A percentile compares a stretch with the other conserved stretches of the same genome.
Evolutionary conservation across 2,113 vertebrate species (phyloP).

Genomic region (Athene noctua): DNA sequence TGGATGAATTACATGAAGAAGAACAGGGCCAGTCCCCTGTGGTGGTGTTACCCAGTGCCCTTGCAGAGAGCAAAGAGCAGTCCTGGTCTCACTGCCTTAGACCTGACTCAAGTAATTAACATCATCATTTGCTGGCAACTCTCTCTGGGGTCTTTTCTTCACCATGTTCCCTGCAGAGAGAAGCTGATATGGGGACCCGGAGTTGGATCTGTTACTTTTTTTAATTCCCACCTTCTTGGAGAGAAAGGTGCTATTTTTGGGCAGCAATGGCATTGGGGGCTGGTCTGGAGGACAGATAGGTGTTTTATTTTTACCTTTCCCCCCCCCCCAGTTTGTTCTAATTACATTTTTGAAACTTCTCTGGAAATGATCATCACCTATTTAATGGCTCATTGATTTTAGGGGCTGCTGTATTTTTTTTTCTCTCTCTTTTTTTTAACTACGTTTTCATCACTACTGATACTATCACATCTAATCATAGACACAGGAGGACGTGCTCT

Average conservation of each 20-base stretch:
- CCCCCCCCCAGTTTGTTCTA: background rate
- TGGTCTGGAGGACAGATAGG: background rate
- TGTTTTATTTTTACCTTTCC: background rate
- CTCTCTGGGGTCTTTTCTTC: background rate
- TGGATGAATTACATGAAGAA: background rate
- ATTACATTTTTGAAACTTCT: background rate
- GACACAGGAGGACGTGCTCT: background rate
- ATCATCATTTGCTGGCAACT: background rate
- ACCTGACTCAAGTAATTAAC: background rate
- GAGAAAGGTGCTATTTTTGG: background rate
- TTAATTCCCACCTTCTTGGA: background rate
- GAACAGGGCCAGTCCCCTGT: background rate
- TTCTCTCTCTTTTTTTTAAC: background rate
- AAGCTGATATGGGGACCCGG: background rate
- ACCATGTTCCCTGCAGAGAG: background rate
- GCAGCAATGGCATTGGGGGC: fast-evolving
- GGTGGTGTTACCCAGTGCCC: background rate
- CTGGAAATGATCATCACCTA: background rate
- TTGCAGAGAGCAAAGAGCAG: background rate
- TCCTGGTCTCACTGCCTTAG: background rate
- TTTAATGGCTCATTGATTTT: background rate
- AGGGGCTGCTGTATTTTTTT: background rate
- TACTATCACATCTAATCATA: background rate
- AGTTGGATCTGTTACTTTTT: background rate
- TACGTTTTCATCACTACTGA: background rate